phyloP scores from a whole-genome alignment of 2,113 vertebrate genomes.

The Bos indicus region DNA sequence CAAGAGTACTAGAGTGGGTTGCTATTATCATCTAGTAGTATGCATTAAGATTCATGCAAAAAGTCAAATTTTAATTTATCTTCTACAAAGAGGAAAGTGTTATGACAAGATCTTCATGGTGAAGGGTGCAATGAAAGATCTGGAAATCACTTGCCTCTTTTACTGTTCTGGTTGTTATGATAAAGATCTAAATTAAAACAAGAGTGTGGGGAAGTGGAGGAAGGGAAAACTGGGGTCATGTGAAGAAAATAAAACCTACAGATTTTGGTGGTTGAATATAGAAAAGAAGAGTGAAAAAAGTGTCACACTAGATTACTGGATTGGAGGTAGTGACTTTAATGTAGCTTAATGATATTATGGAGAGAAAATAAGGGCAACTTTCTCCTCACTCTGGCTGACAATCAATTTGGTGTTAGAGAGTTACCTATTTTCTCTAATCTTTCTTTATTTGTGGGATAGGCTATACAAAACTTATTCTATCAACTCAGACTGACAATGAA shows the following conservation, averaged over 20 bases:
- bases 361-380: not conserved
- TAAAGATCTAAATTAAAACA: not conserved
- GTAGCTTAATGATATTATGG: not conserved
- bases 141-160: not conserved
- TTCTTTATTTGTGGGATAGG: not conserved
- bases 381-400: not conserved
- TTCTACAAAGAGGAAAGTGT: not conserved
- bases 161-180: not conserved
- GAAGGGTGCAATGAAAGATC: not conserved
- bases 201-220: rapidly evolving
- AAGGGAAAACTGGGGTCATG: not conserved
- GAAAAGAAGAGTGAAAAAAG: not conserved
- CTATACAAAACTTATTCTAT: not conserved
- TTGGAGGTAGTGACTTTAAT: not conserved
- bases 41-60: not conserved
- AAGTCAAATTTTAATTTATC: not conserved
- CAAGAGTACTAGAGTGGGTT: no score
- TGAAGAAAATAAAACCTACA: not conserved
- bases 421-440: not conserved
- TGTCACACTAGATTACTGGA: not conserved
- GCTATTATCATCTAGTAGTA: not conserved
- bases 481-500: not conserved
- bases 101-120: not conserved
- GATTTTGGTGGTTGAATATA: not conserved
- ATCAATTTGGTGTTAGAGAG: not conserved